Percentiles rank a stretch among this genome's conserved stretches.
Evolutionary conservation across 2,888 invertebrate genomes (phyloP).

Genomic region (Rhabditoides inermis): DNA sequence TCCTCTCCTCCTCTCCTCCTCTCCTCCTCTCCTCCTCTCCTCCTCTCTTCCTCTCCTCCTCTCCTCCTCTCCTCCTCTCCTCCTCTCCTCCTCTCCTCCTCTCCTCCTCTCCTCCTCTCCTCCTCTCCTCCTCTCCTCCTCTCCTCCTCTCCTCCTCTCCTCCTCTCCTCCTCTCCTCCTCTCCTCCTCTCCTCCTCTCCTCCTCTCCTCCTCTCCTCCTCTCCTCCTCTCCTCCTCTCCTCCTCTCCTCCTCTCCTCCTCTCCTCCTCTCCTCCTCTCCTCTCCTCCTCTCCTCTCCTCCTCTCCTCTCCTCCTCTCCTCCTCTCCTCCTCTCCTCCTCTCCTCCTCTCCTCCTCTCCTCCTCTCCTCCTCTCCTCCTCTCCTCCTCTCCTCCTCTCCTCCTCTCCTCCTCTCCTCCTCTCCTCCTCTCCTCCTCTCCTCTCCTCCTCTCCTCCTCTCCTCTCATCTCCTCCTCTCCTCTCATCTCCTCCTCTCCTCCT

Average conservation of each 20-base stretch:
- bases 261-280: background rate
- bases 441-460: background rate
- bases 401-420: background rate
- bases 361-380: conserved; percentile 1
- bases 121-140: background rate
- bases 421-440: background rate
- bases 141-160: conserved; percentile 1
- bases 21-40: background rate
- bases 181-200: background rate
- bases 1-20: background rate
- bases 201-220: background rate
- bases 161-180: background rate
- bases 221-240: background rate
- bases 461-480: background rate
- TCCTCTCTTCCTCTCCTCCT: background rate
- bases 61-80: background rate
- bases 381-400: background rate
- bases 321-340: conserved; percentile 1
- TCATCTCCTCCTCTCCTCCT: background rate
- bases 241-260: background rate
- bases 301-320: background rate
- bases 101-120: conserved; percentile 1
- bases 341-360: background rate
- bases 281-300: background rate
- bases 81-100: background rate